A percentile compares a stretch with the other conserved stretches of the same genome.
Evolutionary conservation across 53 echinoderm and acorn worm genomes (phyloP).

Genomic region (Hippasteria phrygiana): DNA sequence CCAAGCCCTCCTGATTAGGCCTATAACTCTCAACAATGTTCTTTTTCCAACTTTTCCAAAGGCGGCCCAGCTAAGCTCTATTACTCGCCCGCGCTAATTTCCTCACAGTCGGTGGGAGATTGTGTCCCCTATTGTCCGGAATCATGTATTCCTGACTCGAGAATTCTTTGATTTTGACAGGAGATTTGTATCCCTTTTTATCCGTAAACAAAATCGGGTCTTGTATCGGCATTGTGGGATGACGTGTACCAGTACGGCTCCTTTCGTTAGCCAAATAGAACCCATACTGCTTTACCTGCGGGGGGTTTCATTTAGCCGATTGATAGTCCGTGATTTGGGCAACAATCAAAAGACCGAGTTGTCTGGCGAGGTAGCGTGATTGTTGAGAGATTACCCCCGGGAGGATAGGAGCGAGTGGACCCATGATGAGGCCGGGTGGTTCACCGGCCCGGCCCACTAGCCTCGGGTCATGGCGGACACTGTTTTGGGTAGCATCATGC

Average conservation of each 20-base stretch:
- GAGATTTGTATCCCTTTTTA: slow-evolving; percentile 30
- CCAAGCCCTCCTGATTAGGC: slow-evolving; percentile 12
- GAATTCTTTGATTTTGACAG: slow-evolving; percentile 3
- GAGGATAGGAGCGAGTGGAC: neutral
- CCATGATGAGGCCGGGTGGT: neutral
- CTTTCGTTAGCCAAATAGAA: slow-evolving; percentile 45
- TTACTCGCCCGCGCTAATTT: slow-evolving; percentile 38
- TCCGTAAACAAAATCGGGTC: slow-evolving; percentile 41
- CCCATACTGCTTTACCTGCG: slow-evolving; percentile 40
- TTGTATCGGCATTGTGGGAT: slow-evolving; percentile 1
- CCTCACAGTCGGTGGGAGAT: slow-evolving; percentile 3
- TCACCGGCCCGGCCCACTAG: neutral
- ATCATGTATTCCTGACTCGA: slow-evolving; percentile 1
- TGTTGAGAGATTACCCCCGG: slow-evolving; percentile 28
- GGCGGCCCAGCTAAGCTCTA: slow-evolving; percentile 26
- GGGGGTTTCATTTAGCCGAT: slow-evolving; percentile 49
- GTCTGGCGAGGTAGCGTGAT: slow-evolving; percentile 33
- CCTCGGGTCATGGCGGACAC: slow-evolving; percentile 1
- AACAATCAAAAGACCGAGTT: slow-evolving; percentile 33
- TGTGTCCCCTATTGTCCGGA: neutral
- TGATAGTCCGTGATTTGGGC: slow-evolving; percentile 61
- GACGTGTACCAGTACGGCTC: slow-evolving; percentile 3
- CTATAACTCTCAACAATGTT: slow-evolving; percentile 5
- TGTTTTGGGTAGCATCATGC: neutral
- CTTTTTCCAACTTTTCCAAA: slow-evolving; percentile 52